Evolutionary conservation across 2,797 vertebrate genomes (phyloP).

Genomic region (Catamblyrhynchus diadema): DNA sequence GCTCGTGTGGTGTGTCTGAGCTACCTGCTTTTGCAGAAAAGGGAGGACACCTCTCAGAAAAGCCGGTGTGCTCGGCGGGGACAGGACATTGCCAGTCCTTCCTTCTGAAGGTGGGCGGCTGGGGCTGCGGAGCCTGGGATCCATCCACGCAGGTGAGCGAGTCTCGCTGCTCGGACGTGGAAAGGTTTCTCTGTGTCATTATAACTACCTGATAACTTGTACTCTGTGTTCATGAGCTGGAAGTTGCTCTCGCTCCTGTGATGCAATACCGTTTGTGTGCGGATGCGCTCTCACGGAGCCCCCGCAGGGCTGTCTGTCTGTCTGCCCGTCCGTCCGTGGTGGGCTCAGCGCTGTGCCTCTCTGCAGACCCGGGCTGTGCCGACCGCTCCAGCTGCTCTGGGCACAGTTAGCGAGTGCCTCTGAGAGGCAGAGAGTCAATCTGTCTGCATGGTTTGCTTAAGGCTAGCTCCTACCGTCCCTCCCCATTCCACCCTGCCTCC

Average conservation of each 20-base stretch:
- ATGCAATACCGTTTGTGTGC: fast-evolving
- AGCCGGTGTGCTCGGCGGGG: fast-evolving
- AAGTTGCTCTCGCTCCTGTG: neutral
- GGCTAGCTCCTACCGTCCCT: neutral
- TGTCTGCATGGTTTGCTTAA: neutral
- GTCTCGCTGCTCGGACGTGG: neutral
- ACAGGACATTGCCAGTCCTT: fast-evolving
- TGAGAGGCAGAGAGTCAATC: too few species aligned
- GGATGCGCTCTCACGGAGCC: fast-evolving
- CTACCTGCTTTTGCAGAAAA: fast-evolving
- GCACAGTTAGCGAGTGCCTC: neutral
- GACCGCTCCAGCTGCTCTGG: fast-evolving
- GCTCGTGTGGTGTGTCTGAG: neutral
- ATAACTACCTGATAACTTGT: fast-evolving
- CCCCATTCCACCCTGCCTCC: neutral
- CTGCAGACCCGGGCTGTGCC: too few species aligned
- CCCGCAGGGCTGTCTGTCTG: too few species aligned
- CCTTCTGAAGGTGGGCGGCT: neutral
- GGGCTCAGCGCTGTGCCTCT: too few species aligned
- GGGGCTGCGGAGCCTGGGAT: neutral
- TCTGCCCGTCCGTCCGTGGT: too few species aligned
- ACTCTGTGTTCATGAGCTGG: neutral
- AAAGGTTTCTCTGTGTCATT: neutral
- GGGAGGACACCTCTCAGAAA: neutral
- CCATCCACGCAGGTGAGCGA: neutral